A percentile compares a stretch with the other conserved stretches of the same genome.
Evolutionary conservation across 2,113 vertebrate genomes (phyloP).

Genomic region (Plectropomus leopardus): DNA sequence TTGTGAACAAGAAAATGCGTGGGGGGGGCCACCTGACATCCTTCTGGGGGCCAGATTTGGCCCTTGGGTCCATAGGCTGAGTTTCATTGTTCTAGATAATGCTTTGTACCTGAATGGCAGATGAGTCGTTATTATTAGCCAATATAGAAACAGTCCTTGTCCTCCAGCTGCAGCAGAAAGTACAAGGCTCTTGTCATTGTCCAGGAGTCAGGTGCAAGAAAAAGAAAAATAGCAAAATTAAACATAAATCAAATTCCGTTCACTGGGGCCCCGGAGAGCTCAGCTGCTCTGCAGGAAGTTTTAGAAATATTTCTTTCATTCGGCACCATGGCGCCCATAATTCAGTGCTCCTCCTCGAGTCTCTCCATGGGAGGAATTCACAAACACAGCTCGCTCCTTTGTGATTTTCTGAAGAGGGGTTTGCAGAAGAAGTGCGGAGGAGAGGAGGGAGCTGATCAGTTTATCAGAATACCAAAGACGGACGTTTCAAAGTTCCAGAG

Average conservation of each 20-base stretch:
- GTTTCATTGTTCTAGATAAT: no score
- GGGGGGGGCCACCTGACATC: no score
- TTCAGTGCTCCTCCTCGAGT: constrained; percentile 56
- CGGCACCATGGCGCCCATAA: constrained; percentile 53
- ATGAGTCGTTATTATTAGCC: constrained; percentile 45
- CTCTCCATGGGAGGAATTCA: constrained; percentile 53
- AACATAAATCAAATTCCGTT: constrained; percentile 71
- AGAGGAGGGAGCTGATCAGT: constrained; percentile 31
- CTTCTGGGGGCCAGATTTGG: no score
- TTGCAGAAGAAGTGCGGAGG: constrained; percentile 11
- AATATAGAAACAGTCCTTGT: constrained; percentile 7
- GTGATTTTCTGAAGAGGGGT: constrained; percentile 58
- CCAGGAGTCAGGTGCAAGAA: constrained; percentile 72
- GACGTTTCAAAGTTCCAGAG: neutral
- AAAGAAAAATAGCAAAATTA: constrained; percentile 66
- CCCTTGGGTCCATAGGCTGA: no score
- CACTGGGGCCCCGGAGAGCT: constrained; percentile 46
- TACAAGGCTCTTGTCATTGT: constrained; percentile 46
- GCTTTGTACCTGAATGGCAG: constrained; percentile 18
- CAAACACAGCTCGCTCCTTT: constrained; percentile 53
- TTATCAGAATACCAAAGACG: constrained; percentile 39
- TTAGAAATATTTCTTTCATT: constrained; percentile 68
- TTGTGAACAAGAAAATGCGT: no score
- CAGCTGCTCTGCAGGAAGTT: constrained; percentile 72
- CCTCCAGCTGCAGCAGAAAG: constrained; percentile 56